Evolutionary conservation across 2,888 invertebrate species (phyloP).

Genomic region (Germaria angustata): DNA sequence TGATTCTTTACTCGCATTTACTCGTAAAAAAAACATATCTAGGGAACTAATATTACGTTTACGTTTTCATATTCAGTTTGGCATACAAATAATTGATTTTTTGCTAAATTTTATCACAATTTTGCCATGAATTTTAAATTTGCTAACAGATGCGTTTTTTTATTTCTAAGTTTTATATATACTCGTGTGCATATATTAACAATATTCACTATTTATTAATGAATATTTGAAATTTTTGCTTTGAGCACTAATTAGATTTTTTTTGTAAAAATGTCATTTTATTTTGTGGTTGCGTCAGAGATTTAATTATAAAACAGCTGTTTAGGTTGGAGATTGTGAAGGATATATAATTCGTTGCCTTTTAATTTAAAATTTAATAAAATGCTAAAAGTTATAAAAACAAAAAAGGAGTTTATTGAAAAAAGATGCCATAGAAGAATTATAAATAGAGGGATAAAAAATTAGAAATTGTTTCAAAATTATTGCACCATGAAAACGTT

Average conservation of each 20-base stretch:
- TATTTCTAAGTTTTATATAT: not conserved
- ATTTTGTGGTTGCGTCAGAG: conserved; percentile 31
- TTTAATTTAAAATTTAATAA: not conserved
- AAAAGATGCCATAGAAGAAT: too few species aligned
- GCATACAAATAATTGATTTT: conserved; percentile 23
- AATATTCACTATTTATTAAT: conserved; percentile 38
- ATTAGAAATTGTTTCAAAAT: too few species aligned
- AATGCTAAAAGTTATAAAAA: not conserved
- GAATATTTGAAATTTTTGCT: conserved; percentile 54
- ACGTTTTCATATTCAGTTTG: too few species aligned
- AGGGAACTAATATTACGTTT: too few species aligned
- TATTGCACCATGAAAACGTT: too few species aligned
- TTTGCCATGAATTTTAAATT: not conserved
- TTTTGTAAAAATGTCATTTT: conserved; percentile 23
- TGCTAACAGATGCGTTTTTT: not conserved
- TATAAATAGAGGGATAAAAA: too few species aligned
- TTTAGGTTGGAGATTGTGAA: not conserved
- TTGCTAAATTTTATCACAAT: not conserved
- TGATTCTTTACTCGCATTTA: too few species aligned
- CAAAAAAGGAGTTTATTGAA: not conserved
- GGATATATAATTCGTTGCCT: not conserved
- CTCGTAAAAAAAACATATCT: too few species aligned
- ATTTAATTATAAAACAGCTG: conserved; percentile 25
- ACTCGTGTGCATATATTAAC: not conserved
- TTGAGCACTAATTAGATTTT: conserved; percentile 21